phyloP scores from a whole-genome alignment of 2,888 invertebrate species.

The Pherbina coryleti region DNA sequence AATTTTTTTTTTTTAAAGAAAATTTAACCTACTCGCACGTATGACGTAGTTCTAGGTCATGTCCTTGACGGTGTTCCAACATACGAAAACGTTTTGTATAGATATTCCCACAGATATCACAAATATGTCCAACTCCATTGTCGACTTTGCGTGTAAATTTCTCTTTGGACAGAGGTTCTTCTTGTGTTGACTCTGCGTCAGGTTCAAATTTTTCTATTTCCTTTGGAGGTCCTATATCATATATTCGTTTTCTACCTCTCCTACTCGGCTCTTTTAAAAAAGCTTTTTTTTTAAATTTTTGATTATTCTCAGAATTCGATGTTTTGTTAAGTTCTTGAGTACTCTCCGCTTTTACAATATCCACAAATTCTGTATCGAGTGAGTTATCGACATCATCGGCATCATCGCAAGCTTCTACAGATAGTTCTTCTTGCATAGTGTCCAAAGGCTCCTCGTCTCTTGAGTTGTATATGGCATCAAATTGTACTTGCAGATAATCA shows the following conservation, averaged over 20 bases:
- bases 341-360: constrained; percentile 11
- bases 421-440: neutral
- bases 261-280: neutral
- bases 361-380: constrained; percentile 13
- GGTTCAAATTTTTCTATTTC: neutral
- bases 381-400: too few species aligned
- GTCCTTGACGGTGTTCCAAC: constrained; percentile 64
- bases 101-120: constrained; percentile 65
- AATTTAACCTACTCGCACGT: constrained; percentile 62
- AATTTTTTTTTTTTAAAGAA: neutral
- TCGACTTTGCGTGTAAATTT: constrained; percentile 16
- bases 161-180: neutral
- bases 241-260: constrained; percentile 1
- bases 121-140: constrained; percentile 58
- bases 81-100: constrained; percentile 65
- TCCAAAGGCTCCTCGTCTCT: neutral
- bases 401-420: neutral
- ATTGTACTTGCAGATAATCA: constrained; percentile 38
- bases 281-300: neutral
- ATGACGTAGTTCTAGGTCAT: constrained; percentile 58
- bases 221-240: constrained; percentile 16
- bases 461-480: constrained; percentile 11
- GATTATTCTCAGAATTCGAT: neutral
- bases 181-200: neutral
- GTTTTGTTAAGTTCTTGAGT: neutral